These are phyloP conservation scores for Laupala kohalensis DNA, from an alignment of 1,140 invertebrate genomes.

Conservation along the genomic window DNA sequence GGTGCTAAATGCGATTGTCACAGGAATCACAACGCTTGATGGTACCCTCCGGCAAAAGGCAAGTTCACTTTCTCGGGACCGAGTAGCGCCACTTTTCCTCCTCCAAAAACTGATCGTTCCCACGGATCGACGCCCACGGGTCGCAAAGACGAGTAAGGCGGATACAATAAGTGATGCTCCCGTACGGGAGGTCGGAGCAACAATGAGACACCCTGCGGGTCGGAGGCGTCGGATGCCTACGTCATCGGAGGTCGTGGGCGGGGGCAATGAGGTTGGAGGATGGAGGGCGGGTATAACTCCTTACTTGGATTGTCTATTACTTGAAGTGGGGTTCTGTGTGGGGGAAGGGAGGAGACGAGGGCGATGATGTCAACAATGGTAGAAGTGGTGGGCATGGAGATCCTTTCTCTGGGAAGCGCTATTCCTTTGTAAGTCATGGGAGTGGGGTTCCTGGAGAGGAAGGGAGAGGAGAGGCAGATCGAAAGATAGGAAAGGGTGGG, in stretches of 20 bases:
- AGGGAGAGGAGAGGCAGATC: too few relatives aligned
- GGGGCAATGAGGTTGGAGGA: background rate
- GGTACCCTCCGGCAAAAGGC: background rate
- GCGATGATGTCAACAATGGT: too few relatives aligned
- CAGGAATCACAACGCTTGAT: background rate
- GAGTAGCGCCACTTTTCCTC: background rate
- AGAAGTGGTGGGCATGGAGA: too few relatives aligned
- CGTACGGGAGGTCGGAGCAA: background rate
- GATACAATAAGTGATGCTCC: too few relatives aligned
- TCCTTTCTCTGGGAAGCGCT: too few relatives aligned
- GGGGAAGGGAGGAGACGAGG: too few relatives aligned
- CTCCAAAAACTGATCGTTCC: background rate
- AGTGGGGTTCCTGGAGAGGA: too few relatives aligned
- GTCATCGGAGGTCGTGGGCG: background rate
- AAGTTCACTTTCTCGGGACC: background rate
- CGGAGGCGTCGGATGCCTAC: background rate
- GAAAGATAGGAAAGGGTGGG: too few relatives aligned
- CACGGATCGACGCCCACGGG: too few relatives aligned
- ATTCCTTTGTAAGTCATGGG: too few relatives aligned
- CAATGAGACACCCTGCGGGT: background rate
- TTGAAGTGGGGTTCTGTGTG: too few relatives aligned
- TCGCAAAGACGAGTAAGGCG: background rate
- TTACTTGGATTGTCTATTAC: background rate
- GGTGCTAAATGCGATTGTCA: background rate
- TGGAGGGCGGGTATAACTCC: background rate